phyloP scores from a whole-genome alignment of 2,888 invertebrate genomes.

The Dendrolimus houi region DNA sequence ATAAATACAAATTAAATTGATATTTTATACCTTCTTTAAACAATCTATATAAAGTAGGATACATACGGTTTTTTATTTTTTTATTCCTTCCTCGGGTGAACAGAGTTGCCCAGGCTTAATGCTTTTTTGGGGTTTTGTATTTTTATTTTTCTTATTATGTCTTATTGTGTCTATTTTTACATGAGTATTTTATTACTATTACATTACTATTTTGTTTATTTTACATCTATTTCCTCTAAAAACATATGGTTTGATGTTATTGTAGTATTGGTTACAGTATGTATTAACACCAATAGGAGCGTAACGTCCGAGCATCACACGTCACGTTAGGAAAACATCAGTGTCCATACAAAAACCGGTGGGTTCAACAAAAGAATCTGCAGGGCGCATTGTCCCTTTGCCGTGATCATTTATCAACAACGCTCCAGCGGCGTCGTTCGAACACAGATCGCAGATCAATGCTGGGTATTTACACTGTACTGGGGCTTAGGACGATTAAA shows the following conservation, averaged over 20 bases:
- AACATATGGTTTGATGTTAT: neutral
- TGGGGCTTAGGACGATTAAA: slow-evolving; percentile 43
- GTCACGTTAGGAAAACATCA: slow-evolving; percentile 58
- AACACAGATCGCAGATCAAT: slow-evolving; percentile 63
- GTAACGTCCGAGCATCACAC: slow-evolving; percentile 23
- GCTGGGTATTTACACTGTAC: slow-evolving; percentile 33
- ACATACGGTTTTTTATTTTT: no score
- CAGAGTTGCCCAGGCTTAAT: no score
- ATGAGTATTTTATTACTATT: no score
- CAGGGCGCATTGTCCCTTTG: slow-evolving; percentile 62
- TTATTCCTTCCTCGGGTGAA: no score
- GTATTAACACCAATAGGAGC: slow-evolving; percentile 1
- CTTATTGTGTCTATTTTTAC: no score
- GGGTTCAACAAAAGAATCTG: slow-evolving; percentile 68
- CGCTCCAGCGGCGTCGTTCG: slow-evolving; percentile 62
- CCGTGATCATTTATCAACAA: slow-evolving; percentile 66
- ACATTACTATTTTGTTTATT: no score
- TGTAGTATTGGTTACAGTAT: neutral
- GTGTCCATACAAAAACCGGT: slow-evolving; percentile 66
- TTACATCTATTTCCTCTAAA: no score
- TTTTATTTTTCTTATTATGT: no score
- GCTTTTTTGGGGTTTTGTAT: no score
- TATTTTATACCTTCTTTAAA: no score
- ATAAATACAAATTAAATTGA: no score
- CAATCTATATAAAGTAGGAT: no score